Evolutionary conservation across 2,797 vertebrate species (phyloP).

Genomic region (Sebastes ruberrimus): DNA sequence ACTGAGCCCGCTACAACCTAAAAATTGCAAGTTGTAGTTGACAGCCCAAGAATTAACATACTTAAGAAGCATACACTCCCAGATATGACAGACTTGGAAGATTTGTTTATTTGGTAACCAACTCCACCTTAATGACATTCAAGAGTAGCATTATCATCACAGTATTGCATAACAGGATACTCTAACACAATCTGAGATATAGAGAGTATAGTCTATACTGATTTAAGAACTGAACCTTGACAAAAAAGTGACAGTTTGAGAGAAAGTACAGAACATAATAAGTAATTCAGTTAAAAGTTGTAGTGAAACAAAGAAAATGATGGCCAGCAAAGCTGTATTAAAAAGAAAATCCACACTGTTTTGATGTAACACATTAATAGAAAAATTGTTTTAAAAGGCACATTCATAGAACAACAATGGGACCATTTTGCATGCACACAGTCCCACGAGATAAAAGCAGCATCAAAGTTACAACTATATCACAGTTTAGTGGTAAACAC

Average conservation of each 20-base stretch:
- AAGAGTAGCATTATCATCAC: conserved; percentile 35
- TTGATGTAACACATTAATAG: conserved; percentile 14
- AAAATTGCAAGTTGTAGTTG: no score
- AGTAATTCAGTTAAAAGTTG: not conserved
- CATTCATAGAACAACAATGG: conserved; percentile 39
- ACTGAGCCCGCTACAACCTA: no score
- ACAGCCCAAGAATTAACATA: not conserved
- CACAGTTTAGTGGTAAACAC: conserved; percentile 60
- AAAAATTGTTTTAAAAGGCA: conserved; percentile 60
- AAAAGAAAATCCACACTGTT: not conserved
- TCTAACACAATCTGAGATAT: conserved; percentile 7
- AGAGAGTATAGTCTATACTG: not conserved
- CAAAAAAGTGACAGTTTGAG: not conserved
- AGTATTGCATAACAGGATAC: conserved; percentile 58
- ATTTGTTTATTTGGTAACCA: conserved; percentile 55
- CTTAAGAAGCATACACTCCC: not conserved
- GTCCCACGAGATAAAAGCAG: conserved; percentile 49
- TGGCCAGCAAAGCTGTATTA: not conserved
- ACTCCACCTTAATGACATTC: conserved; percentile 45
- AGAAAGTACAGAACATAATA: not conserved
- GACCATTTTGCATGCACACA: conserved; percentile 57
- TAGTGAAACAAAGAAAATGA: not conserved
- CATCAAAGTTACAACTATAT: conserved; percentile 43
- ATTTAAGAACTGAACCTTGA: conserved; percentile 6
- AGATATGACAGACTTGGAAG: not conserved